Conservation (phyloP, 92 coral and sea anemone species). For the Actinostola sp. region DNA sequence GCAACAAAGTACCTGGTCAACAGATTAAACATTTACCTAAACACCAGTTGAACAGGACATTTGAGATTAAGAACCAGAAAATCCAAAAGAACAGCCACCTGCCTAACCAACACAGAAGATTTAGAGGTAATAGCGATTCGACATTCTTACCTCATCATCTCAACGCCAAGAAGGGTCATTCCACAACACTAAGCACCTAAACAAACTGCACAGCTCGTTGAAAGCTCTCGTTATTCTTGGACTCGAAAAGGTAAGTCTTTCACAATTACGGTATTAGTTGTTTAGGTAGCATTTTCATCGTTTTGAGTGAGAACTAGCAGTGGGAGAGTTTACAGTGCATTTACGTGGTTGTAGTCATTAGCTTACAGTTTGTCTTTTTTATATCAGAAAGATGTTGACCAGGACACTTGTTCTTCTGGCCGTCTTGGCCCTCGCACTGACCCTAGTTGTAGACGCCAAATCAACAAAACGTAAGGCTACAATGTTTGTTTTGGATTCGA, state of each 20-base stretch:
- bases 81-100: slow-evolving; percentile 25
- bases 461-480: slow-evolving; percentile 64
- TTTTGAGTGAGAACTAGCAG: no score
- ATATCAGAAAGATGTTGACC: slow-evolving; percentile 12
- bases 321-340: no score
- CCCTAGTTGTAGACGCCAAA: slow-evolving; percentile 58
- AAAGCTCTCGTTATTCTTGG: slow-evolving; percentile 3
- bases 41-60: slow-evolving; percentile 26
- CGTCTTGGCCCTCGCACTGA: slow-evolving; percentile 44
- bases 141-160: slow-evolving; percentile 32
- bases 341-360: no score
- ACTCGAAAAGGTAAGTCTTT: slow-evolving; percentile 8
- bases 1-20: slow-evolving; percentile 26
- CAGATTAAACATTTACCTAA: slow-evolving; percentile 10
- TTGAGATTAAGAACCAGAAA: slow-evolving; percentile 20
- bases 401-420: slow-evolving; percentile 38
- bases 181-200: slow-evolving; percentile 42
- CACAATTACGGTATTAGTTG: not conserved
- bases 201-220: slow-evolving; percentile 6
- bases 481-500: not conserved
- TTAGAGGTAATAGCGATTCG: slow-evolving; percentile 6
- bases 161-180: slow-evolving; percentile 39
- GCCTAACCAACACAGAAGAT: slow-evolving; percentile 13
- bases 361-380: not conserved
- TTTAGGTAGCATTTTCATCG: not conserved